Evolutionary conservation across 2,888 invertebrate species (phyloP).

Genomic region (Asteroscopus sphinx): DNA sequence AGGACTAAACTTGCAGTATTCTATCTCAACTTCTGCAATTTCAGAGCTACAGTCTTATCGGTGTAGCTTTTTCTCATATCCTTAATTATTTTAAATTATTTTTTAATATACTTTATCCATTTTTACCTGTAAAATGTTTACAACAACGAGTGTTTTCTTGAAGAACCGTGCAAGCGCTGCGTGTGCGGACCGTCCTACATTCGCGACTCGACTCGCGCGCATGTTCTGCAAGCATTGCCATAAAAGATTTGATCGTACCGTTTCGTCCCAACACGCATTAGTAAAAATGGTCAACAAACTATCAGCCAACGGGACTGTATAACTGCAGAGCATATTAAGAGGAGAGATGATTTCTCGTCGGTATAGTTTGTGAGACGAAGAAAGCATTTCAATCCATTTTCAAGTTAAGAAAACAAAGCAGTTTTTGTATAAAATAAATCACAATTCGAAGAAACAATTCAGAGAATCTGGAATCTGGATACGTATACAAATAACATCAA

Average conservation of each 20-base stretch:
- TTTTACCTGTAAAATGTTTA: constrained; percentile 36
- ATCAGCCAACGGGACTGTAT: constrained; percentile 8
- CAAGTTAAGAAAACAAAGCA: no score
- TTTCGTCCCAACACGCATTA: constrained; percentile 45
- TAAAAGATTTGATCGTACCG: constrained; percentile 52
- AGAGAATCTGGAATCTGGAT: no score
- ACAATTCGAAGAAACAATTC: no score
- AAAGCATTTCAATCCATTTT: no score
- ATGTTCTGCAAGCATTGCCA: constrained; percentile 54
- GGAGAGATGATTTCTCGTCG: background rate
- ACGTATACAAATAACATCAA: no score
- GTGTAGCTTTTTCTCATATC: no score
- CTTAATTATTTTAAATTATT: no score
- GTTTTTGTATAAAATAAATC: no score
- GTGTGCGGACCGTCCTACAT: constrained; percentile 68
- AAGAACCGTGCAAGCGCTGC: constrained; percentile 47
- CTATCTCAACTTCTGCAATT: no score
- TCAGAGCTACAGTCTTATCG: no score
- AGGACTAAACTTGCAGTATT: no score
- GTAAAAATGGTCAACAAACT: constrained; percentile 49
- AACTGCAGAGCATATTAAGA: background rate
- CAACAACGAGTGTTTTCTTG: constrained; percentile 36
- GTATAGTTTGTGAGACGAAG: background rate
- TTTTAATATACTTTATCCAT: constrained; percentile 3
- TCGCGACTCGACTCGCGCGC: constrained; percentile 42